phyloP scores from a whole-genome alignment of 1,140 invertebrate genomes.

The Pseudomyrmex concolor region DNA sequence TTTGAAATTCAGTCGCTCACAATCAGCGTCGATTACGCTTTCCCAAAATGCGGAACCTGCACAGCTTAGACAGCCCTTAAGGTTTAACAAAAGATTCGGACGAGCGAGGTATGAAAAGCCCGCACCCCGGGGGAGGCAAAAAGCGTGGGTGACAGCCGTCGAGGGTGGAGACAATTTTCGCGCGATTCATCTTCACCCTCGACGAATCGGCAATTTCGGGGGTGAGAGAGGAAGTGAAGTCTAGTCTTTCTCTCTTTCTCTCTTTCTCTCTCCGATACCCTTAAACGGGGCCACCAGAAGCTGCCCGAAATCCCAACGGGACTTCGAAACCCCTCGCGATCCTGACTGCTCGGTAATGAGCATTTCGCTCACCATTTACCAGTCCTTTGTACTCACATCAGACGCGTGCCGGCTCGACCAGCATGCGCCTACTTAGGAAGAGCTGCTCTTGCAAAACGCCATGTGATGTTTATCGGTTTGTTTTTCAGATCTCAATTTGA shows the following conservation, averaged over 20 bases:
- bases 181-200: slow-evolving; percentile 65
- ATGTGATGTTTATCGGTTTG: slow-evolving; percentile 69
- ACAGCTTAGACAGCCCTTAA: slow-evolving; percentile 48
- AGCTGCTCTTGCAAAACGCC: slow-evolving; percentile 56
- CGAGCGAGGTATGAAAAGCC: slow-evolving; percentile 24
- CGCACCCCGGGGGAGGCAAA: slow-evolving; percentile 30
- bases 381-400: slow-evolving; percentile 76
- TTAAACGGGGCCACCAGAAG: slow-evolving; percentile 22
- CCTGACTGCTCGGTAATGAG: slow-evolving; percentile 79
- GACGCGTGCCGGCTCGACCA: slow-evolving; percentile 68
- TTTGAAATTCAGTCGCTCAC: neutral
- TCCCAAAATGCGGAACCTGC: slow-evolving; percentile 19
- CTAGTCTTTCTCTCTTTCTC: neutral
- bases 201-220: slow-evolving; percentile 56
- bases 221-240: neutral
- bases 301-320: slow-evolving; percentile 67
- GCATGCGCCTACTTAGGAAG: slow-evolving; percentile 31
- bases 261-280: slow-evolving; percentile 6
- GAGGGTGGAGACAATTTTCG: slow-evolving; percentile 68
- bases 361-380: slow-evolving; percentile 81
- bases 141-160: slow-evolving; percentile 6
- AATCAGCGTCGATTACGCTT: slow-evolving; percentile 39
- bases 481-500: slow-evolving; percentile 51
- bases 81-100: slow-evolving; percentile 36
- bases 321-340: slow-evolving; percentile 51